These are phyloP conservation scores for Mya arenaria DNA, from an alignment of 1,140 invertebrate species.

Conservation along the genomic window DNA sequence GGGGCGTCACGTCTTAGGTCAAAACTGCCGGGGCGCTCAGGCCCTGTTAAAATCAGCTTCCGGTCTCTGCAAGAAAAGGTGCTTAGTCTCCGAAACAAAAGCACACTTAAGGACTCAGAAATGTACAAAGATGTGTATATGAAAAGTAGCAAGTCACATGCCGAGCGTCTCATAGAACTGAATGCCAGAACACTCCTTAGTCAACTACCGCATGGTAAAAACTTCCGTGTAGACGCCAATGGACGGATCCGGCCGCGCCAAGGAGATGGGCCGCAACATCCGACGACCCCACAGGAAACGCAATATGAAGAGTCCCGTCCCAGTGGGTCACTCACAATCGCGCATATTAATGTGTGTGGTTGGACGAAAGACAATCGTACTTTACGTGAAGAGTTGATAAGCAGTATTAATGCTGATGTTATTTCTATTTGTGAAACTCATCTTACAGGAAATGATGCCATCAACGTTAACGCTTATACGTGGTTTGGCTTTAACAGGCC, in stretches of 20 bases:
- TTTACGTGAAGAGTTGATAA: slow-evolving; percentile 12
- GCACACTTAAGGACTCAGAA: not conserved
- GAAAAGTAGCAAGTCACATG: slow-evolving; percentile 45
- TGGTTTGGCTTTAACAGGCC: slow-evolving; percentile 38
- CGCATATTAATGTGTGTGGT: slow-evolving; percentile 35
- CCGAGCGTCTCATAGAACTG: slow-evolving; percentile 39
- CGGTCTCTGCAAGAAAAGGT: not conserved
- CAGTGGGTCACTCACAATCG: slow-evolving; percentile 18
- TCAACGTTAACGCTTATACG: slow-evolving; percentile 10
- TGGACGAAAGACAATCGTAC: slow-evolving; percentile 43
- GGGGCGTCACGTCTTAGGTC: not conserved
- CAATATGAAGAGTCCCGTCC: slow-evolving; percentile 22
- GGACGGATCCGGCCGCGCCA: slow-evolving; percentile 14
- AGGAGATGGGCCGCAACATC: not conserved
- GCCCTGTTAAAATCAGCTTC: slow-evolving; percentile 9
- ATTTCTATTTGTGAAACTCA: slow-evolving; percentile 26
- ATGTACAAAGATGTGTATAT: slow-evolving; percentile 27
- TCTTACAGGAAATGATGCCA: not conserved
- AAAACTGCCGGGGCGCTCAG: not conserved
- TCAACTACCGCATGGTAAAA: not conserved
- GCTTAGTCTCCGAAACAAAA: not conserved
- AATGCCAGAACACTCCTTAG: slow-evolving; percentile 36
- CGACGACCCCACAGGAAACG: not conserved
- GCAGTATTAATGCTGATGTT: slow-evolving; percentile 4
- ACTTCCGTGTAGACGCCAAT: slow-evolving; percentile 24